A percentile compares a stretch with the other conserved stretches of the same genome.
These are phyloP conservation scores for Oncorhynchus kisutch DNA, from an alignment of 2,113 vertebrate species.

Conservation along the genomic window DNA sequence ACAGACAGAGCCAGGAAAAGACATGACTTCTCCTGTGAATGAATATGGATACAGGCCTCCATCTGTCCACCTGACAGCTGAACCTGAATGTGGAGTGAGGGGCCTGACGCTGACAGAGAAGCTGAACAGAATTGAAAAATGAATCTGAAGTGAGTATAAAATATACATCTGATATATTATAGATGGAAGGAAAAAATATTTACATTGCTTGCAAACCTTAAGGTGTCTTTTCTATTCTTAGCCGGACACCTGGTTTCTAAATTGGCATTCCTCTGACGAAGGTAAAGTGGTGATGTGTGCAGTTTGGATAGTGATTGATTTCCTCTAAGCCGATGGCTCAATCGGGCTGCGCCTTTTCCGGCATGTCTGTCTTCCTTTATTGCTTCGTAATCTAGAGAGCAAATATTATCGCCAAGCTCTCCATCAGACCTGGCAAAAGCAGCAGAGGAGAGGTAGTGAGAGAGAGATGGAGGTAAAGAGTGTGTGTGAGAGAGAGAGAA, in stretches of 20 bases:
- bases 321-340: constrained; percentile 13
- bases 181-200: background rate
- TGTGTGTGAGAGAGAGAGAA: background rate
- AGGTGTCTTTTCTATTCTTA: constrained; percentile 9
- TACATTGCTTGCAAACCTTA: background rate
- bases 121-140: constrained; percentile 40
- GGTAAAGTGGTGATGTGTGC: background rate
- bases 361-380: constrained; percentile 15
- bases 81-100: constrained; percentile 42
- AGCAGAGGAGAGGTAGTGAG: background rate
- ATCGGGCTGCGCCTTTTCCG: background rate
- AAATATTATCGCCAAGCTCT: constrained; percentile 28
- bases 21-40: constrained; percentile 54
- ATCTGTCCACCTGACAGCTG: constrained; percentile 58
- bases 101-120: background rate
- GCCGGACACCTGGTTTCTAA: background rate
- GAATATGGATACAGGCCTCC: constrained; percentile 64
- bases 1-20: constrained; percentile 56
- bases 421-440: constrained; percentile 12
- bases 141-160: constrained; percentile 29
- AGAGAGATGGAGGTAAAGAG: background rate
- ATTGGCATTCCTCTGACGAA: background rate
- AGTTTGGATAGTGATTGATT: constrained; percentile 19
- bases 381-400: constrained; percentile 10
- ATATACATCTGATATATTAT: background rate